A percentile compares a stretch with the other conserved stretches of the same genome.
Evolutionary conservation across 92 coral and sea anemone species (phyloP).

Genomic region (Zoanthus solanderi): DNA sequence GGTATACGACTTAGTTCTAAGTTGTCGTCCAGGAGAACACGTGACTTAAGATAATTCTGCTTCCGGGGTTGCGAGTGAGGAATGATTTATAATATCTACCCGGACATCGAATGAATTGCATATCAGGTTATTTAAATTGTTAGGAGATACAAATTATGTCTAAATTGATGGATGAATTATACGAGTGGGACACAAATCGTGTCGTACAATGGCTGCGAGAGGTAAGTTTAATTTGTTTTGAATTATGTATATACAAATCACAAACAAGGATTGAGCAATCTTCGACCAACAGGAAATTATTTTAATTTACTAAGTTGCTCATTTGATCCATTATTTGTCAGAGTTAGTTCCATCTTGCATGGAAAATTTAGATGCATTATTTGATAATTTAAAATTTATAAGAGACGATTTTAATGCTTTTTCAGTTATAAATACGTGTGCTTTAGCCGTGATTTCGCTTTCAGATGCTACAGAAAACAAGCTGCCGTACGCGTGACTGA

Average conservation of each 20-base stretch:
- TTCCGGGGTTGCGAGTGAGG: constrained; percentile 17
- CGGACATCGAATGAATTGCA: neutral
- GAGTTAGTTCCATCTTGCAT: neutral
- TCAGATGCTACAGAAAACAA: too few relatives aligned
- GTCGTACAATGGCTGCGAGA: constrained; percentile 31
- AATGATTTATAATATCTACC: neutral
- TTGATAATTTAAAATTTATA: neutral
- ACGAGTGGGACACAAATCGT: constrained; percentile 32
- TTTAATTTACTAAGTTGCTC: neutral
- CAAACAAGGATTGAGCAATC: constrained; percentile 13
- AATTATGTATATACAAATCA: too few relatives aligned
- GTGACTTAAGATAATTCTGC: neutral
- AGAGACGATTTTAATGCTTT: neutral
- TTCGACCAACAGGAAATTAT: neutral
- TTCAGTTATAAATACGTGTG: neutral
- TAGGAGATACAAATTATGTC: constrained; percentile 22
- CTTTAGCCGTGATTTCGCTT: neutral
- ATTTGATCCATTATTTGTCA: neutral
- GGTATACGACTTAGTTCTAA: too few relatives aligned
- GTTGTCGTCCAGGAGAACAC: neutral
- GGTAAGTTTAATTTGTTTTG: neutral
- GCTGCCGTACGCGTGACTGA: neutral
- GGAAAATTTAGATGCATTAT: neutral
- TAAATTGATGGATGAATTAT: constrained; percentile 25
- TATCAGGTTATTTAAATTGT: neutral